phyloP scores from a whole-genome alignment of 2,113 vertebrate genomes.

The Nicator chloris region DNA sequence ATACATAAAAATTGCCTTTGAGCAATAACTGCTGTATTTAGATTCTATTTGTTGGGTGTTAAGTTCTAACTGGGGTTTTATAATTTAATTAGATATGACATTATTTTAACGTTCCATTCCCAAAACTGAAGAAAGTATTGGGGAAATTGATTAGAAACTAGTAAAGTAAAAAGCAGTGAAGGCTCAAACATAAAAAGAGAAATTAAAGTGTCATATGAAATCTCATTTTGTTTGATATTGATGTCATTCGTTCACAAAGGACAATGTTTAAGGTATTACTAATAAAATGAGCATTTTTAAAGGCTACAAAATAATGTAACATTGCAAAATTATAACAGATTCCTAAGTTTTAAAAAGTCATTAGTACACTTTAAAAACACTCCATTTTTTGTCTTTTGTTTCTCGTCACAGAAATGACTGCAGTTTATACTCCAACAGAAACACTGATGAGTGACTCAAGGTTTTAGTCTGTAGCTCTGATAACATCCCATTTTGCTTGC shows the following conservation, averaged over 20 bases:
- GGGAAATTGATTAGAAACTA: slow-evolving; percentile 58
- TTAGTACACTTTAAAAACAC: slow-evolving; percentile 25
- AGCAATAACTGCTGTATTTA: slow-evolving; percentile 69
- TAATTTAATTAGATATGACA: slow-evolving; percentile 72
- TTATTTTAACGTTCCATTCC: slow-evolving; percentile 1
- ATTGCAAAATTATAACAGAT: slow-evolving; percentile 51
- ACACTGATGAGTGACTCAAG: neutral
- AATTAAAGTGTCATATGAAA: slow-evolving; percentile 54
- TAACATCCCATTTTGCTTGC: neutral
- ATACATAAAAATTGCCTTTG: slow-evolving; percentile 54
- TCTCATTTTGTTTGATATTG: slow-evolving; percentile 60
- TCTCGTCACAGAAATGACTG: neutral
- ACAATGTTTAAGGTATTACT: slow-evolving; percentile 24
- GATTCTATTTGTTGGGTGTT: slow-evolving; percentile 61
- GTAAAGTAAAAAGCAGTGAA: slow-evolving; percentile 55
- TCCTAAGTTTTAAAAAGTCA: slow-evolving; percentile 42
- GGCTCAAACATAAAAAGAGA: slow-evolving; percentile 57
- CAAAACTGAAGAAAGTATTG: slow-evolving; percentile 62
- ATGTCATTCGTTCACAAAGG: slow-evolving; percentile 42
- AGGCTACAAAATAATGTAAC: slow-evolving; percentile 35
- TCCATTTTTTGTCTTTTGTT: slow-evolving; percentile 35
- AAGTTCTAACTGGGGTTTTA: slow-evolving; percentile 57
- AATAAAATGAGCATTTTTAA: slow-evolving; percentile 51
- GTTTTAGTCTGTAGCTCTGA: neutral
- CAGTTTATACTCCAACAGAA: slow-evolving; percentile 9